Conservation (phyloP, 2,113 vertebrate genomes). For the Mellivora capensis region DNA sequence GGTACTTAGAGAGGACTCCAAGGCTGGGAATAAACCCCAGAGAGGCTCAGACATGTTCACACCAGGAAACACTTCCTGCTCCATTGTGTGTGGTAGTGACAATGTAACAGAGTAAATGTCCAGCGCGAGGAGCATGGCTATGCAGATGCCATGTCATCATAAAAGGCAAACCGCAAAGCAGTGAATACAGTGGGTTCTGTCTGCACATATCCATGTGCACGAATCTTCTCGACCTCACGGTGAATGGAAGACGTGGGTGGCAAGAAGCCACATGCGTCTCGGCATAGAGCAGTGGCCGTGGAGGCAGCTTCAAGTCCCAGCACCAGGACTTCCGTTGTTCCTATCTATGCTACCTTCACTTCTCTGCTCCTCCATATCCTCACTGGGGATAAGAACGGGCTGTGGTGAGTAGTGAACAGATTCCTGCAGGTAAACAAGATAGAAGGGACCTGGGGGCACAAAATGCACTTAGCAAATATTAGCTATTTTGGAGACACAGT, state of each 20-base stretch:
- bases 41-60: background rate
- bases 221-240: background rate
- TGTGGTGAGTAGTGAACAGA: background rate
- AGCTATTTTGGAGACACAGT: background rate
- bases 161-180: background rate
- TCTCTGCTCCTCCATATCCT: background rate
- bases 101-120: background rate
- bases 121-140: background rate
- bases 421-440: no score
- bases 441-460: background rate
- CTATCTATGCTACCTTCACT: no score
- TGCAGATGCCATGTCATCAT: background rate
- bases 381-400: no score
- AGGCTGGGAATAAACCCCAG: background rate
- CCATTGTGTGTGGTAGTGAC: background rate
- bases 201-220: no score
- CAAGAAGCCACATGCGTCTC: background rate
- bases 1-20: background rate
- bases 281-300: background rate
- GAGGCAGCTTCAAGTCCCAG: background rate
- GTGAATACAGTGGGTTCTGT: background rate
- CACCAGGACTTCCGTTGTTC: background rate
- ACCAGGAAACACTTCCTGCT: background rate
- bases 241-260: background rate
- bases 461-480: background rate